phyloP scores from a whole-genome alignment of 2,113 vertebrate genomes.

The Pollachius pollachius region DNA sequence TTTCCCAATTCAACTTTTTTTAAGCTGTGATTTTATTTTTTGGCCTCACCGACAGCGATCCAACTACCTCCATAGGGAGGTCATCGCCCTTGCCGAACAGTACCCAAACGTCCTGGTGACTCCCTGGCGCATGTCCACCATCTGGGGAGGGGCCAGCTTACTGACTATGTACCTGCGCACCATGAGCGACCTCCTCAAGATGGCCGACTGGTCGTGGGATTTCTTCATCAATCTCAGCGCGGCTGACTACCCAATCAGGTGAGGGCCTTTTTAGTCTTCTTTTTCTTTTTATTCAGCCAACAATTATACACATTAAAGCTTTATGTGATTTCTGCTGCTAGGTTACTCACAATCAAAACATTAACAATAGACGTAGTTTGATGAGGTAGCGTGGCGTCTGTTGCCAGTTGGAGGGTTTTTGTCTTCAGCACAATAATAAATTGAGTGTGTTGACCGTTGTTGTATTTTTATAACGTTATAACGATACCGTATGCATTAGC shows the following conservation, averaged over 20 bases:
- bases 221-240: conserved; percentile 99
- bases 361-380: too few species aligned
- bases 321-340: too few species aligned
- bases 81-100: conserved; percentile 76
- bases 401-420: too few species aligned
- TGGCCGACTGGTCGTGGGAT: conserved; percentile 96
- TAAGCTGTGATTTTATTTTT: neutral
- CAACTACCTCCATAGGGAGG: conserved; percentile 89
- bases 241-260: conserved; percentile 97
- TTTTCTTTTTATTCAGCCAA: too few species aligned
- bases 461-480: too few species aligned
- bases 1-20: neutral
- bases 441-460: too few species aligned
- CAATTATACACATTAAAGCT: too few species aligned
- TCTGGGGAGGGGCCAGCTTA: conserved; percentile 97
- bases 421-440: too few species aligned
- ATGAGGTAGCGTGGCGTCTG: too few species aligned
- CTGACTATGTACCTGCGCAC: conserved; percentile 90
- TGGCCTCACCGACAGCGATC: conserved; percentile 77
- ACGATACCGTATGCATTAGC: too few species aligned
- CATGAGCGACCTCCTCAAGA: conserved; percentile 92
- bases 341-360: too few species aligned
- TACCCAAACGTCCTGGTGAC: conserved; percentile 90
- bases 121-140: conserved; percentile 94
- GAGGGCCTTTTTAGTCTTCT: conserved; percentile 2